Percentiles rank a stretch among this genome's conserved stretches.
phyloP scores from a whole-genome alignment of 2,113 vertebrate genomes.

The Neogale vison region DNA sequence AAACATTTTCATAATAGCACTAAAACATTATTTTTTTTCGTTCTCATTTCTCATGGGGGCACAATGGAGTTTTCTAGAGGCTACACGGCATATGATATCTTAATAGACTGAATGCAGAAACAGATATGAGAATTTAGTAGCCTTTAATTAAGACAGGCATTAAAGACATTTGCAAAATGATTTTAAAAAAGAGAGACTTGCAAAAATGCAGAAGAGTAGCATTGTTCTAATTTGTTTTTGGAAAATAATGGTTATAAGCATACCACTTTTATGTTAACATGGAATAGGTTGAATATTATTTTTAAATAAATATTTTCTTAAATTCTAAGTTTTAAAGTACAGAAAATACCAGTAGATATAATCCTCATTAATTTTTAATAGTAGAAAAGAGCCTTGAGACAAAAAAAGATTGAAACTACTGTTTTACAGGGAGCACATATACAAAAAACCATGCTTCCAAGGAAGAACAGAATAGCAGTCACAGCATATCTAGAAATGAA shows the following conservation, averaged over 20 bases:
- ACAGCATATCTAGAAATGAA: neutral
- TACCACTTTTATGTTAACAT: neutral
- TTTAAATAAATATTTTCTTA: neutral
- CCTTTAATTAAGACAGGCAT: neutral
- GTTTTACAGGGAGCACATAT: neutral
- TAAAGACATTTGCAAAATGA: neutral
- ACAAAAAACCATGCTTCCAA: neutral
- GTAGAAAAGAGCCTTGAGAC: neutral
- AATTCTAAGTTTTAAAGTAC: slow-evolving; percentile 3
- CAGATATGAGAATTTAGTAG: neutral
- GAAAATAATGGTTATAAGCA: slow-evolving; percentile 9
- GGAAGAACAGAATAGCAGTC: neutral
- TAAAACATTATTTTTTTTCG: neutral
- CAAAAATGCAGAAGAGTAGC: neutral
- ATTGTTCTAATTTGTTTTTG: neutral
- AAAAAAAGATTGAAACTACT: neutral
- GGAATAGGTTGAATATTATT: neutral
- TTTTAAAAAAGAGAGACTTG: neutral
- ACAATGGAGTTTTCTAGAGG: neutral
- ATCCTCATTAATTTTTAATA: slow-evolving; percentile 27
- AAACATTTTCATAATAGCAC: slow-evolving; percentile 38
- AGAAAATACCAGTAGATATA: neutral
- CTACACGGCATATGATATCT: neutral
- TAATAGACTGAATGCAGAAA: neutral
- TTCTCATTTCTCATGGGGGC: neutral